Percentiles rank a stretch among this genome's conserved stretches.
phyloP scores from a whole-genome alignment of 2,888 invertebrate genomes.

The Lasioglossum figueresi region DNA sequence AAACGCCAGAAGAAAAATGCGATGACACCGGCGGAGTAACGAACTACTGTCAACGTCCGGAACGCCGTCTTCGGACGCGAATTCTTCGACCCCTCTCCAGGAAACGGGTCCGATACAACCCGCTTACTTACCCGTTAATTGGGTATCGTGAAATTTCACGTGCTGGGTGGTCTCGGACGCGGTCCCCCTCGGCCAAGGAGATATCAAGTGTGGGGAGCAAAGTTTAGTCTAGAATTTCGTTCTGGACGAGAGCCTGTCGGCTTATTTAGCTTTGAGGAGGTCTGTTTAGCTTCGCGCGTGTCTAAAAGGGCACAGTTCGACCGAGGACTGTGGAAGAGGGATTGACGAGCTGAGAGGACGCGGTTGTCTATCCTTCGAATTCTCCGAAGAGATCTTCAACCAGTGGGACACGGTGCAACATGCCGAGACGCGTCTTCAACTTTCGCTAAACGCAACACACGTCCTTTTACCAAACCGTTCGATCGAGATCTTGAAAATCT shows the following conservation, averaged over 20 bases:
- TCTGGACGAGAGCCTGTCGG: slow-evolving; percentile 1
- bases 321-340: not conserved
- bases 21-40: slow-evolving; percentile 33
- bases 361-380: not conserved
- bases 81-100: slow-evolving; percentile 2
- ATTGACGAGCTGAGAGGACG: not conserved
- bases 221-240: slow-evolving; percentile 35
- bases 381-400: not conserved
- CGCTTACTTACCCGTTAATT: slow-evolving; percentile 7
- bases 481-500: not conserved
- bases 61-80: slow-evolving; percentile 16
- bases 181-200: not conserved
- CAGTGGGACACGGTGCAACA: not conserved
- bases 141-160: slow-evolving; percentile 31
- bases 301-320: not conserved
- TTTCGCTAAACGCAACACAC: not conserved
- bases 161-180: slow-evolving; percentile 25
- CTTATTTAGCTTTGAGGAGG: slow-evolving; percentile 10
- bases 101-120: slow-evolving; percentile 1
- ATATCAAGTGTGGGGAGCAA: slow-evolving; percentile 22
- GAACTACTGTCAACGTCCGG: slow-evolving; percentile 18
- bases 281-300: slow-evolving; percentile 27
- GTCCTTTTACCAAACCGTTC: not conserved
- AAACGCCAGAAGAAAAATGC: slow-evolving; percentile 55
- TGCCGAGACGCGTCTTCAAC: not conserved